These are phyloP conservation scores for Cryptops parisi DNA, from an alignment of 2,888 invertebrate species.

Conservation along the genomic window DNA sequence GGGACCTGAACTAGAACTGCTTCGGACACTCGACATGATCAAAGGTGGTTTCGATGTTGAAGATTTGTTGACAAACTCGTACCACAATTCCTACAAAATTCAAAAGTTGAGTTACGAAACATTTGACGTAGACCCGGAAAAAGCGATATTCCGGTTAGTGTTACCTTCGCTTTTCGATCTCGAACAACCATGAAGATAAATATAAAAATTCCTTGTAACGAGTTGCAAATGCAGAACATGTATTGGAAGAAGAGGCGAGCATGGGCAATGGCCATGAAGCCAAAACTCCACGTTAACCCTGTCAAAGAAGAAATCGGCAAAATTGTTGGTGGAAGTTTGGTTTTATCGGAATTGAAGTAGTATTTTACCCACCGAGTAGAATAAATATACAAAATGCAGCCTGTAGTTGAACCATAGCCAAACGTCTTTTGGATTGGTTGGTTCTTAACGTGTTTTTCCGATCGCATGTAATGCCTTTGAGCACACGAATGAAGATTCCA, in stretches of 20 bases:
- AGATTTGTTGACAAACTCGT: background rate
- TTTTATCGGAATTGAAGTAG: background rate
- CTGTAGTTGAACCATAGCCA: constrained; percentile 27
- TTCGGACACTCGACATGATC: background rate
- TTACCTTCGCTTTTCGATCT: constrained; percentile 15
- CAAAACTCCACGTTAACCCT: constrained; percentile 29
- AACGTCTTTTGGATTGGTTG: constrained; percentile 34
- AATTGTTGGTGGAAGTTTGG: background rate
- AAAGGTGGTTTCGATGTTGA: background rate
- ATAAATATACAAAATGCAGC: constrained; percentile 30
- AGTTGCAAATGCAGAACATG: constrained; percentile 28
- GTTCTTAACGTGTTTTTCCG: constrained; percentile 39
- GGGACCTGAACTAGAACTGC: background rate
- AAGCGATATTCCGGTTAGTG: background rate
- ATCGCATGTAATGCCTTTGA: constrained; percentile 26
- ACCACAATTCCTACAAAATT: background rate
- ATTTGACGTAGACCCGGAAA: background rate
- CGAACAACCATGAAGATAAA: constrained; percentile 17
- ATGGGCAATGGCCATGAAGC: constrained; percentile 26
- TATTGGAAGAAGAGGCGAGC: constrained; percentile 27
- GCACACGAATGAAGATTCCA: constrained; percentile 40
- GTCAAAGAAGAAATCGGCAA: too few relatives aligned
- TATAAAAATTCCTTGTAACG: constrained; percentile 22
- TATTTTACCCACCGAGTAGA: constrained; percentile 20
- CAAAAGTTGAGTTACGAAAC: background rate